Base-by-base conservation (phyloP, 2,888 invertebrate genomes). In the Agriopis aurantiaria region DNA sequence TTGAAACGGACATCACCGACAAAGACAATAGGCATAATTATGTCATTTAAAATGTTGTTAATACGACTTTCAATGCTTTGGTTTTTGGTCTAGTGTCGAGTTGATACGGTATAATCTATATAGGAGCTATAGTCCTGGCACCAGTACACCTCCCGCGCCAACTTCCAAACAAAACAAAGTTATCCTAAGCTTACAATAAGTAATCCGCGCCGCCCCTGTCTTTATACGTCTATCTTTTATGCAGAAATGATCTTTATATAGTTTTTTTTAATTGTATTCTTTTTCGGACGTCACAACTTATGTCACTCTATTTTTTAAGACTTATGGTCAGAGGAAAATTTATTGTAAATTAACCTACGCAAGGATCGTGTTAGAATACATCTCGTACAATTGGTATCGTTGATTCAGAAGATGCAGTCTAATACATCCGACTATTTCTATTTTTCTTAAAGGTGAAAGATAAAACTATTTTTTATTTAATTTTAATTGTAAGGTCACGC, bases 211-310 rank as follows among this genome's bases (percentile, higher is more conserved):
- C 91, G 87, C 89, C 86, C 88, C 86, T 87, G 84, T 85, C 79
- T 76, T 76, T 81, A 86, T 87, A 89, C 84, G 82, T 85, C 85
- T 33, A 33, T 33, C 4, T 33, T 86, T 87, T 82, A 84, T 88
- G 90, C 88, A 90, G 86, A 89, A 89, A 82, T 89, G 86, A 85
- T 85, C 86, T 87, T 88, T 87, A 88, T 86, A 90, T 88, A 89
- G 81, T 83, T 88, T 88, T 86, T 57, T 63, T 70, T 43, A 63
- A 60, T 67, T 71, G 63, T 67, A 63, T 56, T 87, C 85, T 80
- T 84, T 88, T 89, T 86, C 90, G 93, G 93, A 93, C 93, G 93
- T 88, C 87, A 90, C 90, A 89, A 88, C 85, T 89, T 89, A 88
- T 91, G 83, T 85, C 87, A 84, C 85, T 82, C 84, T 87, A 88